Evolutionary conservation across 2,797 vertebrate genomes (phyloP), one percentile per base, ranked within the genome.

Genomic region (Hipposideros larvatus): DNA sequence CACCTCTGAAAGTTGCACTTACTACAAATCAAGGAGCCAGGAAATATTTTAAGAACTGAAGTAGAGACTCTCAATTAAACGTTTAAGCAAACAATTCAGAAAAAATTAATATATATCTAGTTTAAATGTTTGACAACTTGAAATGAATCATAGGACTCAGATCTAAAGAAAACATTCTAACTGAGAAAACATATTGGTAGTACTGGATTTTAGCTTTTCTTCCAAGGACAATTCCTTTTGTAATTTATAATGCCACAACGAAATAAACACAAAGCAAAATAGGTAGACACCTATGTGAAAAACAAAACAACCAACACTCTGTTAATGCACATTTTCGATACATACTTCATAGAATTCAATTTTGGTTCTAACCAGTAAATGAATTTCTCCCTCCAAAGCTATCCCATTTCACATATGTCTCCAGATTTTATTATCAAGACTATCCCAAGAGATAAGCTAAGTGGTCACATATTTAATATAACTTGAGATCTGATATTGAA

Each of bases 401-500:
- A 57, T 82, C 57, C 46, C 13, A 66, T 83, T 94, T 96, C 74
- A 91, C 94, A 95, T 94, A 89, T 95, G 88, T 96, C 66, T 95
- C 51, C 66, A 87, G 74, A 92, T 94, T 94, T 95, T 46, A 93
- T 94, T 96, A 94, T 92, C 66, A 94, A 2, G 63, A 75, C 21
- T 88, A 46, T 89, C 65, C 74, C 82, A 66, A 48, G 88, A 87
- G 78, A 90, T 86, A 91, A 95, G 55, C 22, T 89, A 97, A 97
- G 61, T 82, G 80, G 59, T 87, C 78, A 93, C 75, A 91, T 96
- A 90, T 91, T 95, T 96, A 89, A 96, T 95, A 79, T 61, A 84
- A 97, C 71, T 95, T 97, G 82, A 92, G 59, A 95, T 90, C 46
- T 94, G 82, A 94, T 94, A 94, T 61, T 77, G 77, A 95, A 71